phyloP scores from a whole-genome alignment of 1,140 invertebrate genomes.

The Globodera rostochiensis region DNA sequence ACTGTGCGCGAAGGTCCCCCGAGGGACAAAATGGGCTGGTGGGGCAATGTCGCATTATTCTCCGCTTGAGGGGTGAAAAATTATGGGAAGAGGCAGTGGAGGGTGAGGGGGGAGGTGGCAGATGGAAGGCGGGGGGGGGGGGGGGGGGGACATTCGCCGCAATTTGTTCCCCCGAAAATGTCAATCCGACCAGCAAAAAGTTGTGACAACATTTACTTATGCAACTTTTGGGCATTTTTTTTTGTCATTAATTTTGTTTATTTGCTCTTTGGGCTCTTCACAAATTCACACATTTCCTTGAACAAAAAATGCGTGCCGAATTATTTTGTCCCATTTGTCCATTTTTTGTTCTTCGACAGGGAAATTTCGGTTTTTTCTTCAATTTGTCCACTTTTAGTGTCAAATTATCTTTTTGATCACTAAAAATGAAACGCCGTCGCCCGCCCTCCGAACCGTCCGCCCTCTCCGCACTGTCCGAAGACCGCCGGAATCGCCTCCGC shows the following conservation, averaged over 20 bases:
- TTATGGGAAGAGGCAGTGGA: neutral
- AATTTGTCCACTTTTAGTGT: neutral
- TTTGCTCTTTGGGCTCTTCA: neutral
- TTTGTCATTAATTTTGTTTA: neutral
- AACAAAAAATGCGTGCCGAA: no score
- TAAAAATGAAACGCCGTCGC: slow-evolving; percentile 9
- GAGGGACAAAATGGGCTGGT: neutral
- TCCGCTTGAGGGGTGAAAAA: neutral
- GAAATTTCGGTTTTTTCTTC: neutral
- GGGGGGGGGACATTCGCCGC: neutral
- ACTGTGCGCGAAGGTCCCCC: neutral
- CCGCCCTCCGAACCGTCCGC: neutral
- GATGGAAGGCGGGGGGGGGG: no score
- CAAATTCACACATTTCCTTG: no score
- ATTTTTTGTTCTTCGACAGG: neutral
- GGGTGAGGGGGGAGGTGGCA: neutral
- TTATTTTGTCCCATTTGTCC: neutral
- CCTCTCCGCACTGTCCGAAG: neutral
- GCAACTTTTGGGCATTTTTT: slow-evolving; percentile 4
- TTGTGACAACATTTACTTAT: neutral
- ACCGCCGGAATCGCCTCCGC: neutral
- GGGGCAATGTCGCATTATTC: slow-evolving; percentile 2
- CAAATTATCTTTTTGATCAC: neutral
- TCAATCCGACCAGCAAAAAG: neutral
- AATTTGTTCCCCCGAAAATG: neutral